phyloP scores from a whole-genome alignment of 1,140 invertebrate genomes.

The Cataglyphis hispanica region DNA sequence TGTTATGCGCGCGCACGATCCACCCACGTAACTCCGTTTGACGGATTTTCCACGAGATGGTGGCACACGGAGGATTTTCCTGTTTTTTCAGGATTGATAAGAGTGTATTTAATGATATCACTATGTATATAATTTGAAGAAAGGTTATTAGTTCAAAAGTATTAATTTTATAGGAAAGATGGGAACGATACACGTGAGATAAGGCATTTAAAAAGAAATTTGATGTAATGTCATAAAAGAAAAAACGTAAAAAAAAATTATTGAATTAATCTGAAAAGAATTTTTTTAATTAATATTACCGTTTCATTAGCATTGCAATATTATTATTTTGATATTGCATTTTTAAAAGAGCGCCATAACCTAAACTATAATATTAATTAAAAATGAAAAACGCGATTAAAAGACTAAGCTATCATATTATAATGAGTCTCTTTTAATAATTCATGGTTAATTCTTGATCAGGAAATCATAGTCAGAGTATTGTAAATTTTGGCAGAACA shows the following conservation, averaged over 20 bases:
- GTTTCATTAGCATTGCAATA: neutral
- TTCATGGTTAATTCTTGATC: too few relatives aligned
- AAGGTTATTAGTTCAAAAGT: neutral
- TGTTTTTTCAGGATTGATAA: neutral
- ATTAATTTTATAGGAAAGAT: neutral
- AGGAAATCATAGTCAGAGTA: too few relatives aligned
- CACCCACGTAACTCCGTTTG: constrained; percentile 9
- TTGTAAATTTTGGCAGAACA: too few relatives aligned
- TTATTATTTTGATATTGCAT: constrained; percentile 2
- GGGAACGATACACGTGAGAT: neutral
- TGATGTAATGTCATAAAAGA: neutral
- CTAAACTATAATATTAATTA: neutral
- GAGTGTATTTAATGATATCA: neutral
- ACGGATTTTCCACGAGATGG: constrained; percentile 71
- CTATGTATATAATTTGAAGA: neutral
- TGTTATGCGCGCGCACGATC: constrained; percentile 48
- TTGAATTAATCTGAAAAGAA: neutral
- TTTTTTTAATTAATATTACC: neutral
- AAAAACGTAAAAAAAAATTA: neutral
- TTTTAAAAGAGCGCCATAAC: neutral
- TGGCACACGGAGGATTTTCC: constrained; percentile 9
- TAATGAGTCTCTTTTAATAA: too few relatives aligned
- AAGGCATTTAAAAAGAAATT: neutral
- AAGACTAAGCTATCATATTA: neutral
- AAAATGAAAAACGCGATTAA: neutral